Evolutionary conservation across 2,113 vertebrate species (phyloP), one percentile per base, ranked within the genome.

Genomic region (Tetraodon nigroviridis): DNA sequence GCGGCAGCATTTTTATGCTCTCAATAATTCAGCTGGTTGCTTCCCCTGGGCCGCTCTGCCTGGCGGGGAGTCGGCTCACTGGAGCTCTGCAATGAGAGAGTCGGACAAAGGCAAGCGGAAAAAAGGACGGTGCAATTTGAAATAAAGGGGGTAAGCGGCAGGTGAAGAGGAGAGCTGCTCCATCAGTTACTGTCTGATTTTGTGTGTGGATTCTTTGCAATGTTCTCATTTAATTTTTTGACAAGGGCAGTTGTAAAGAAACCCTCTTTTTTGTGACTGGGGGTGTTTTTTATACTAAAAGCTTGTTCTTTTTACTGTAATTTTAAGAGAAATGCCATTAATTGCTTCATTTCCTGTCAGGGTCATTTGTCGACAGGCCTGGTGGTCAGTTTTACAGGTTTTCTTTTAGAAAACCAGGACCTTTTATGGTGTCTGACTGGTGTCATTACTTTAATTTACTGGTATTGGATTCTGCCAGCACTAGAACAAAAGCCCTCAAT

Each of bases 21-120:
- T 90, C 87, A 91, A 91, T 91, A 90, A 90, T 90, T 90, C 84
- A 88, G 82, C 77, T 76, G 72, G 77, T 85, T 76, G 76, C 79
- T 87, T 73, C 68, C 88, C 83, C 78, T 72, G 85, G 83, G 76
- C 80, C 24, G 63, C 73, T 20, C 79, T 71, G 71, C 72, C 78
- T 86, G 74, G 73, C 64, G 78, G 77, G 67, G 77, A 84, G 70
- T 72, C 82, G 40, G 84, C 73, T 81, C 84, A 79, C 70, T 82
- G 81, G 76, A 84, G 83, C 81, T 71, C 50, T 55, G 47, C 71
- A 64, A 52, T 66, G 76, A 71, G 73, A 83, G 77, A 27, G 22
- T 61, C 65, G 58, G 65, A 75, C 77, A 79, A 72, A 67, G 56
- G 61, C 1, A 8, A 69, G 62, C 52, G 41, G 55, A 41, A 47